Base-by-base conservation (phyloP, 2,797 vertebrate species). In the Tolypeutes matacus region DNA sequence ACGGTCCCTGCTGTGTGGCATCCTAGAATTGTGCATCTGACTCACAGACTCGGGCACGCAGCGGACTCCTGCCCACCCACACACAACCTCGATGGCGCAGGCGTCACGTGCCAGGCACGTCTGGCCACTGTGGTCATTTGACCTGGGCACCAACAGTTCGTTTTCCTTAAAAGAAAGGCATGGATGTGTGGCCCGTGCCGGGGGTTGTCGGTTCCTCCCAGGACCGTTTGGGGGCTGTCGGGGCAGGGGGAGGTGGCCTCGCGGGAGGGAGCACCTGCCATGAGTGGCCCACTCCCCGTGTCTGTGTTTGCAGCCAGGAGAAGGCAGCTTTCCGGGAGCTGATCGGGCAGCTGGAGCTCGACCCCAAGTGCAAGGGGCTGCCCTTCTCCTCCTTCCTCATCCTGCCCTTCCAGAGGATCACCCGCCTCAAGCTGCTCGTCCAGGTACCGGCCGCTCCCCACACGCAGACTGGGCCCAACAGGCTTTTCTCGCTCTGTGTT, bases 311-410 rank as follows among this genome's bases (percentile, higher is more conserved):
- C 97, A 99, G 99, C 95, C 99, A 99, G 97, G 99, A 99, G 97
- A 99, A 99, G 96, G 97, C 98, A 76, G 98, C 98, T 42, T 99
- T 99, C 95, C 99, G 99, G 70, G 99, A 99, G 53, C 95, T 99
- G 83, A 99, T 99, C 94, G 98, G 98, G 4, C 77, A 98, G 93
- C 98, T 99, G 98, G 99, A 99, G 98, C 98, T 98, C 27, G 99
- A 99, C 96, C 98, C 99, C 17, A 98, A 98, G 95, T 99, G 99
- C 95, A 98, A 98, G 96, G 99, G 99, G 75, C 98, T 99, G 82
- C 99, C 99, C 23, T 99, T 99, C 93, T 99, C 99, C 12, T 99
- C 99, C 25, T 99, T 99, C 97, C 99, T 99, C 93, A 99, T 99
- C 97, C 98, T 99, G 89, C 99, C 99, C 0, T 99, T 99, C 98